These are phyloP conservation scores for Thunnus maccoyii DNA, from an alignment of 2,113 vertebrate genomes.

Conservation along the genomic window DNA sequence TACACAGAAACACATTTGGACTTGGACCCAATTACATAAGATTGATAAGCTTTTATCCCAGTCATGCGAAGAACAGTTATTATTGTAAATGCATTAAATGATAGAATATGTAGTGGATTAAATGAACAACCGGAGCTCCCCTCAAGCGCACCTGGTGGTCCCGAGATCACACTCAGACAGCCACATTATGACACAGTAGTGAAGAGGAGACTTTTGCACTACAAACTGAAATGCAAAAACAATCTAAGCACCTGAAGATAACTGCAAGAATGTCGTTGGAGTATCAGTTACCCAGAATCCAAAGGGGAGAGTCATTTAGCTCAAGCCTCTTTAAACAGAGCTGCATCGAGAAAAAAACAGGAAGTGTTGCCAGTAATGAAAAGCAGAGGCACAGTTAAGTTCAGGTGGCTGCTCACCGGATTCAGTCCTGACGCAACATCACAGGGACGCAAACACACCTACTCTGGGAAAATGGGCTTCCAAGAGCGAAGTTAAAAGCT, in stretches of 20 bases:
- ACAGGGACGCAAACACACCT: conserved; percentile 37
- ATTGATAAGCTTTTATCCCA: background rate
- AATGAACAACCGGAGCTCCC: background rate
- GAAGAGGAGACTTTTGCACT: background rate
- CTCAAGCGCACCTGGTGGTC: background rate
- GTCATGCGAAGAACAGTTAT: too few relatives aligned
- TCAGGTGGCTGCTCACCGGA: conserved; percentile 25
- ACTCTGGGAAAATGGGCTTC: background rate
- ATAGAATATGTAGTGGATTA: background rate
- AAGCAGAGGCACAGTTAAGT: background rate
- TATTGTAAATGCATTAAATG: too few relatives aligned
- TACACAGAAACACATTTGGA: background rate
- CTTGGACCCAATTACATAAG: background rate
- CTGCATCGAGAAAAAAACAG: conserved; percentile 30
- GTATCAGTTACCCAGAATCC: background rate
- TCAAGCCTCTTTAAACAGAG: background rate
- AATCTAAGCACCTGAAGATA: background rate
- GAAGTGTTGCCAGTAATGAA: conserved; percentile 11
- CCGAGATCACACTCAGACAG: background rate
- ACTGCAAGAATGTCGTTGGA: background rate
- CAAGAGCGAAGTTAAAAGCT: conserved; percentile 18
- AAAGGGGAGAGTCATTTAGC: background rate
- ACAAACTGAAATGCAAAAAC: background rate
- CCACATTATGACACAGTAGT: background rate
- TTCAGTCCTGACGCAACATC: background rate